Evolutionary conservation across 2,888 invertebrate genomes (phyloP).

Genomic region (Drosophila peninsularis): DNA sequence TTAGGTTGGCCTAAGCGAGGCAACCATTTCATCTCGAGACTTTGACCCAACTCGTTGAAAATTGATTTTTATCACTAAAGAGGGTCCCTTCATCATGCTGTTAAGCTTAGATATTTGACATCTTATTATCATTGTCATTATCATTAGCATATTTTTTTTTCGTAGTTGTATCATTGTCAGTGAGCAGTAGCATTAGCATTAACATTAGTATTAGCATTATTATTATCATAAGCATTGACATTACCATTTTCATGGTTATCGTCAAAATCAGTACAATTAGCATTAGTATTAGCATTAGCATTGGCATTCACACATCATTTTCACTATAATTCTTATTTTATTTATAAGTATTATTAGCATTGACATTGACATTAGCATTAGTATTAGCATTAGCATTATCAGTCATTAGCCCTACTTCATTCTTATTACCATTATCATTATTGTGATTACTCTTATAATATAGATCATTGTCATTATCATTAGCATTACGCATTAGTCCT

Average conservation of each 20-base stretch:
- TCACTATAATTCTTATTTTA: no score
- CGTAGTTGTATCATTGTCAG: neutral
- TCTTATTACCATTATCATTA: neutral
- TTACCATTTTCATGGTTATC: no score
- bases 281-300: neutral
- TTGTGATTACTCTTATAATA: neutral
- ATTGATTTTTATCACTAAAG: neutral
- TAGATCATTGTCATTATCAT: neutral
- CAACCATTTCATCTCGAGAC: neutral
- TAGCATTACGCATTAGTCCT: neutral
- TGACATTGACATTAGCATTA: neutral
- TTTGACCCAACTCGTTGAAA: no score
- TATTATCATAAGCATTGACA: neutral
- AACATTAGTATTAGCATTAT: neutral
- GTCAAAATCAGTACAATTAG: no score
- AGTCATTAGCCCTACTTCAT: no score
- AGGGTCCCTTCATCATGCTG: neutral
- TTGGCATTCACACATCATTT: no score
- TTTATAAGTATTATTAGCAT: neutral
- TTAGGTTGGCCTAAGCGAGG: neutral
- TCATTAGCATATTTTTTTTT: no score
- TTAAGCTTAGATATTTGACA: neutral
- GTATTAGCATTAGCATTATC: neutral
- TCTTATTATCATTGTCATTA: neutral
- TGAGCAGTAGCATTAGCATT: no score